These are phyloP conservation scores for Diplogasteroides magnus DNA, from an alignment of 1,140 invertebrate species.

Conservation along the genomic window DNA sequence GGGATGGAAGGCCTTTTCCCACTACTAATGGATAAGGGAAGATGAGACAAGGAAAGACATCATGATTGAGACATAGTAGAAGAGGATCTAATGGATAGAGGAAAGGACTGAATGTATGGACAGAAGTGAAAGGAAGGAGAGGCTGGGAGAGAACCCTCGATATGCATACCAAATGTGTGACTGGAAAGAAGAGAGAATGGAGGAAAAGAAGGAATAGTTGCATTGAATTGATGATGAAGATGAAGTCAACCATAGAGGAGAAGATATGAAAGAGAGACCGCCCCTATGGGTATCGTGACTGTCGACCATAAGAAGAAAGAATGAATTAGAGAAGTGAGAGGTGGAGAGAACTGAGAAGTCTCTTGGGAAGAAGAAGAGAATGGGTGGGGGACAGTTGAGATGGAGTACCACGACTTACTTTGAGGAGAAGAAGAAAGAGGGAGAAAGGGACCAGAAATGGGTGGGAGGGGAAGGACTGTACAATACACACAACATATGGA, in stretches of 20 bases:
- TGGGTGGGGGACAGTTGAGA: background rate
- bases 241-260: no score
- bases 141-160: no score
- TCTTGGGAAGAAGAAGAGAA: no score
- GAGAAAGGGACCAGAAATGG: constrained; percentile 3
- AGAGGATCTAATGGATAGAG: background rate
- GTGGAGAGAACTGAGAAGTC: background rate
- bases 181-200: background rate
- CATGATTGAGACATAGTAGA: constrained; percentile 14
- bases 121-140: no score
- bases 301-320: no score
- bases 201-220: no score
- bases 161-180: background rate
- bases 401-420: constrained; percentile 6
- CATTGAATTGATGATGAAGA: no score
- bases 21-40: constrained; percentile 10
- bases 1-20: constrained; percentile 10
- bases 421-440: constrained; percentile 5
- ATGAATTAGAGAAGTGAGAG: background rate
- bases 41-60: constrained; percentile 13
- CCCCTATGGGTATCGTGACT: no score
- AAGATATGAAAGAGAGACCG: no score
- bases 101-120: background rate
- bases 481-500: background rate
- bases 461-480: background rate